Evolutionary conservation across 2,113 vertebrate species (phyloP).

Genomic region (Sus scrofa): DNA sequence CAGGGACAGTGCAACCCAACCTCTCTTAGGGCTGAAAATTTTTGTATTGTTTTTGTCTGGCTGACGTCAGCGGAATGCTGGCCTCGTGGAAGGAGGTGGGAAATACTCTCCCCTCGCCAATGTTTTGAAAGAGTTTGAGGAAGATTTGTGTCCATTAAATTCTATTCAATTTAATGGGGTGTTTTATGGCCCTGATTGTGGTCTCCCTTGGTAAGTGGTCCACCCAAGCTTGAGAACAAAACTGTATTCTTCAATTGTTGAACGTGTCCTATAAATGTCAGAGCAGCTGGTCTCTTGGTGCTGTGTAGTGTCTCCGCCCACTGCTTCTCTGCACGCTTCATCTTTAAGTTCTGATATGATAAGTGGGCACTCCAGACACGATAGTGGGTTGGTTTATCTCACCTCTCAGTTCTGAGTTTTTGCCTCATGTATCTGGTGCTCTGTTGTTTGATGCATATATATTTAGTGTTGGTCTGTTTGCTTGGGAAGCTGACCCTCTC

Average conservation of each 20-base stretch:
- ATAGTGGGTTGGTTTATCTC: background rate
- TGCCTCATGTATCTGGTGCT: background rate
- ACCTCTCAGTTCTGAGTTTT: background rate
- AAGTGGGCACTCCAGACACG: background rate
- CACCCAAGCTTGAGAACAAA: background rate
- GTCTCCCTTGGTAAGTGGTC: background rate
- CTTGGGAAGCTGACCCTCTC: background rate
- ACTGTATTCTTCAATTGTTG: background rate
- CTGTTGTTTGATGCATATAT: background rate
- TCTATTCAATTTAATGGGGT: background rate
- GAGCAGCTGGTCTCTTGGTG: too few relatives aligned
- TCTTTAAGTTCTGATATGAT: background rate
- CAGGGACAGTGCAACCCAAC: too few relatives aligned
- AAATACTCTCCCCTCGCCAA: too few relatives aligned
- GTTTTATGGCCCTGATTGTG: background rate
- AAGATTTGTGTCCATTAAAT: background rate
- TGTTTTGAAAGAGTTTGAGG: background rate
- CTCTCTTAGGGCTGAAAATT: too few relatives aligned
- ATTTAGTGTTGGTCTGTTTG: background rate
- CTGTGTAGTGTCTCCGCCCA: too few relatives aligned
- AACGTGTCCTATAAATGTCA: background rate
- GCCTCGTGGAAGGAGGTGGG: too few relatives aligned
- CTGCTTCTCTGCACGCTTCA: background rate
- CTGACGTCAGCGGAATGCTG: too few relatives aligned
- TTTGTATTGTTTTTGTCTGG: too few relatives aligned